Evolutionary conservation across 2,113 vertebrate genomes (phyloP).

Genomic region (Ctenodactylus gundi): DNA sequence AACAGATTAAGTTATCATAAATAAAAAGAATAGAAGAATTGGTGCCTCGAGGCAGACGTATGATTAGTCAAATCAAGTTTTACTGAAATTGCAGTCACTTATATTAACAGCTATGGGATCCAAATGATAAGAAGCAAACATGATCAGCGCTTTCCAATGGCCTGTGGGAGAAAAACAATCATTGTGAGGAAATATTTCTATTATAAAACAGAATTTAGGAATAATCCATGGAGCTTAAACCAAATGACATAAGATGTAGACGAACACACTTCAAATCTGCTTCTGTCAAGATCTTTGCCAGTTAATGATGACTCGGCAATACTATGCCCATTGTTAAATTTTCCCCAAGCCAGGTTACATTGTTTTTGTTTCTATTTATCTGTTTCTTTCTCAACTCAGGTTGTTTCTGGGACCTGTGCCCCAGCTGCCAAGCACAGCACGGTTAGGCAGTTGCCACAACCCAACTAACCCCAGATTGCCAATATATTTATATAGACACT

Average conservation of each 20-base stretch:
- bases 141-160: background rate
- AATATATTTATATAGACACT: background rate
- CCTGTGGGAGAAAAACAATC: background rate
- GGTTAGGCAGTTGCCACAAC: background rate
- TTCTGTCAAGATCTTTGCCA: background rate
- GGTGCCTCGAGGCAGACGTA: constrained; percentile 11
- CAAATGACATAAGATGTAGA: constrained; percentile 25
- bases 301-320: accelerated
- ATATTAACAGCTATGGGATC: background rate
- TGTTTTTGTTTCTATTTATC: background rate
- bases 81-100: constrained; percentile 25
- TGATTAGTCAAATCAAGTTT: constrained; percentile 12
- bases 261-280: constrained; percentile 16
- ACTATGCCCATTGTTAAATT: background rate
- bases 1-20: background rate
- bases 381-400: too few relatives aligned
- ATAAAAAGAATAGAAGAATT: background rate
- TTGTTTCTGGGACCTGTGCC: background rate
- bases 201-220: constrained; percentile 6
- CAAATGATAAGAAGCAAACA: background rate
- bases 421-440: background rate
- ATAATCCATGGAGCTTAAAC: constrained; percentile 52
- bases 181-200: constrained; percentile 45
- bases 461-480: background rate
- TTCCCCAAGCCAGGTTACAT: background rate